Conservation (phyloP, 2,113 vertebrate genomes). For the Nymphicus hollandicus region DNA sequence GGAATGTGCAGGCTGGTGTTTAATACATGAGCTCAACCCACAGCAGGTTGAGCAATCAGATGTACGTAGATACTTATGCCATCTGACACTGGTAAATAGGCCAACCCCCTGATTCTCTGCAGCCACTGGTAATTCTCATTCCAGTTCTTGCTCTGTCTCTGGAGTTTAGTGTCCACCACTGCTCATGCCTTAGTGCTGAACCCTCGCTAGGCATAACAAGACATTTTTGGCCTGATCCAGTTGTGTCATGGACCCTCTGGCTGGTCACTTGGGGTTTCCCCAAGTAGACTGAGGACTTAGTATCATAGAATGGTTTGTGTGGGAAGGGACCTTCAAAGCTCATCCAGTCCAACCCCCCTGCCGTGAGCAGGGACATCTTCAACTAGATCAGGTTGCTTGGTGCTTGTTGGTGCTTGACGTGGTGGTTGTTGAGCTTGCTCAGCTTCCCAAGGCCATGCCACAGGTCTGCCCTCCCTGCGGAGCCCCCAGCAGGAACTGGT, state of each 20-base stretch:
- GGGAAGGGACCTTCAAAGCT: background rate
- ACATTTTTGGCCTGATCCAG: background rate
- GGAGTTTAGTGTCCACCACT: background rate
- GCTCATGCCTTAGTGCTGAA: background rate
- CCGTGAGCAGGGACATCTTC: background rate
- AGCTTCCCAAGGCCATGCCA: rapidly evolving
- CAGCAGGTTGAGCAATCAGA: background rate
- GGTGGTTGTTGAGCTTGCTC: background rate
- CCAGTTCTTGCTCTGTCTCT: background rate
- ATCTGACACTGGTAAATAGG: background rate
- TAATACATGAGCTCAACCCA: background rate
- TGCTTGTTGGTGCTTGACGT: background rate
- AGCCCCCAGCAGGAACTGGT: background rate
- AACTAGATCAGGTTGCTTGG: background rate
- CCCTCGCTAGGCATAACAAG: rapidly evolving
- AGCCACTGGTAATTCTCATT: background rate
- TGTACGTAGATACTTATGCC: background rate
- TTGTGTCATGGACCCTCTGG: background rate
- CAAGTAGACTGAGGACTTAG: background rate
- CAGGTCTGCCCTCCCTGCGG: background rate
- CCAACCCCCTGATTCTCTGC: background rate
- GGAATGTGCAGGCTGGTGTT: background rate
- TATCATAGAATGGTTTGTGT: background rate
- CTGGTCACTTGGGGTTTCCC: background rate
- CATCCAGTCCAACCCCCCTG: background rate